Evolutionary conservation across 2,113 vertebrate genomes (phyloP), one percentile per base, ranked within the genome.

Genomic region (Lota lota): DNA sequence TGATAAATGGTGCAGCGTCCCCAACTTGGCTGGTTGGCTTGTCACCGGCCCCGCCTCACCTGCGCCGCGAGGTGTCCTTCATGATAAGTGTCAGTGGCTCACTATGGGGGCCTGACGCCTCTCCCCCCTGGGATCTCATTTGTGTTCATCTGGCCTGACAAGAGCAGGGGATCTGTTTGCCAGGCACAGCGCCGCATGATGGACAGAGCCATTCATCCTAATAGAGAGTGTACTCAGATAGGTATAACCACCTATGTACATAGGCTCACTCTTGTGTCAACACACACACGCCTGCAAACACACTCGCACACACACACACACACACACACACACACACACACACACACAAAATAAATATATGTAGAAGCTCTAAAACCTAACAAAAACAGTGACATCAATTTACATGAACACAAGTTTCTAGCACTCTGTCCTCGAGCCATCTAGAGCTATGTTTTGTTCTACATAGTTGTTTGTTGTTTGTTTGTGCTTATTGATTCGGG

Each of bases 81-180:
- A 17, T n/a, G 53, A 56, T 56, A 56, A 56, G 17, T 56, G 53
- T 56, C 53, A n/a, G 16, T 14, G 16, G 53, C 16, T 56, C 53
- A 56, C 1, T 56, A 56, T 18, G 40, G 8, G 40, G 40, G 12
- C 53, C 53, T n/a, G 16, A 17, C 16, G 14, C 53, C 16, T 6
- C 53, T 18, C 53, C 53, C 53, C 53, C 53, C 3, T 0, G 15
- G 53, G 53, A 18, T n/a, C 53, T 56, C 53, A 56, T 56, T 56
- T 56, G 53, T 56, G 53, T 56, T 56, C 53, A 56, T 56, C 53
- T 56, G 53, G 53, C 53, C n/a, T 56, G 53, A 56, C 53, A 56
- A 56, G 53, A 56, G 53, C 4, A 16, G n/a, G 53, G 53, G 7
- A 56, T 18, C 53, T 56, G 53, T 56, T 56, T 56, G 53, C n/a